Evolutionary conservation across 2,797 vertebrate species (phyloP), one percentile per base, ranked within the genome.

Genomic region (Crocodylus rhombifer): DNA sequence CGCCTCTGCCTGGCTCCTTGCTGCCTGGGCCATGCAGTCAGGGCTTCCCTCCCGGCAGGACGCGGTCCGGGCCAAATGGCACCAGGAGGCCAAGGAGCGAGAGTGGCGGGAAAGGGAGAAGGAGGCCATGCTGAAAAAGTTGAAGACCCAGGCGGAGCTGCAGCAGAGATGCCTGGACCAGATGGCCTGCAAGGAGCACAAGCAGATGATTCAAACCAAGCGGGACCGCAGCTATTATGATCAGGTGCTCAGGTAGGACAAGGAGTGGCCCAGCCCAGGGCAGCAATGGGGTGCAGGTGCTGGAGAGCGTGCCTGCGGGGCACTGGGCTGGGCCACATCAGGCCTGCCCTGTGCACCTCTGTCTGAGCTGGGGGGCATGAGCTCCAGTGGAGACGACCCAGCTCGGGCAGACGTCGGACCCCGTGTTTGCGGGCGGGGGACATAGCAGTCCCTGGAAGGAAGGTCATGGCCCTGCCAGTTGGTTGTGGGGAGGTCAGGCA

Each of bases 21-120:
- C 1, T 4, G 4, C 36, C 36, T 36, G 36, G 36, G 36, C 36
- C 36, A 36, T 7, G 5, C 36, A 36, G 36, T 36, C 36, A 36
- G 36, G 36, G 36, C 65, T 18, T 67, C 13, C 64, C 65, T 14
- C 7, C 36, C 1, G 60, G 33, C 80, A 99, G 99, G 98, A 99
- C 28, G 98, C 98, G 15, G 96, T 99, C 86, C 97, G 98, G 21
- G 99, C 98, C 80, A 98, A 98, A 69, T 98, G 99, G 93, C 99
- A 98, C 97, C 99, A 99, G 67, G 99, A 99, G 64, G 97, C 95
- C 0, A 88, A 97, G 0, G 98, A 99, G 92, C 97, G 99, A 33
- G 98, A 99, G 33, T 99, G 99, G 99, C 98, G 99, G 73, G 97
- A 78, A 28, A 99, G 98, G 81, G 98, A 99, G 88, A 98, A 96